phyloP scores from a whole-genome alignment of 2,888 invertebrate genomes.

The Gandaritis pyraliata region DNA sequence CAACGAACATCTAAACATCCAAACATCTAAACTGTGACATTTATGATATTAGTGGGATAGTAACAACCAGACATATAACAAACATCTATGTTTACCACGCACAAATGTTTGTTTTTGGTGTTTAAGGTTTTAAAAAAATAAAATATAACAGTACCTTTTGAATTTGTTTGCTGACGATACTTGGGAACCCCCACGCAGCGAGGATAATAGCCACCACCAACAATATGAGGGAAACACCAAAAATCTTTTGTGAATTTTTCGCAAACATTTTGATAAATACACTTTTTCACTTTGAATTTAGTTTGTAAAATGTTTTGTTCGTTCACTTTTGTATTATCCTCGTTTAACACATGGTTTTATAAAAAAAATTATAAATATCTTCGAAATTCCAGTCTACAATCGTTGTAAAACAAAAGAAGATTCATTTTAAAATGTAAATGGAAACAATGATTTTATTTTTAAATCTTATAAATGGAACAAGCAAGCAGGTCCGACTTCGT shows the following conservation, averaged over 20 bases:
- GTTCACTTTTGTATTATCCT: neutral
- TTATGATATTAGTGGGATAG: too few relatives aligned
- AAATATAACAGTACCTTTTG: conserved; percentile 65
- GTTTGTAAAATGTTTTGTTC: neutral
- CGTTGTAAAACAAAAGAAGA: neutral
- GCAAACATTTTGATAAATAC: conserved; percentile 65
- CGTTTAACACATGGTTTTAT: too few relatives aligned
- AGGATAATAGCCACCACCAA: conserved; percentile 69
- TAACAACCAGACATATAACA: too few relatives aligned
- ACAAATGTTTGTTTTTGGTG: too few relatives aligned
- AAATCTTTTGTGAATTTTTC: conserved; percentile 64
- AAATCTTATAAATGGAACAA: conserved; percentile 14
- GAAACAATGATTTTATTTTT: conserved; percentile 4
- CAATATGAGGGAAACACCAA: conserved; percentile 62
- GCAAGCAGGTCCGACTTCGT: conserved; percentile 38
- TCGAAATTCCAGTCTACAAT: too few relatives aligned
- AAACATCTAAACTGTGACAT: too few relatives aligned
- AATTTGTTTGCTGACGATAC: conserved; percentile 72
- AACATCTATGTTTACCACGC: too few relatives aligned
- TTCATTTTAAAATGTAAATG: conserved; percentile 1
- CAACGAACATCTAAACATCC: too few relatives aligned
- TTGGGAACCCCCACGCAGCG: conserved; percentile 79
- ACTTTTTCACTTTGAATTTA: conserved; percentile 3
- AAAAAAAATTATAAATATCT: too few relatives aligned
- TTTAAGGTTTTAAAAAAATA: neutral